phyloP scores from a whole-genome alignment of 2,797 vertebrate species.

The Syngnathus acus region DNA sequence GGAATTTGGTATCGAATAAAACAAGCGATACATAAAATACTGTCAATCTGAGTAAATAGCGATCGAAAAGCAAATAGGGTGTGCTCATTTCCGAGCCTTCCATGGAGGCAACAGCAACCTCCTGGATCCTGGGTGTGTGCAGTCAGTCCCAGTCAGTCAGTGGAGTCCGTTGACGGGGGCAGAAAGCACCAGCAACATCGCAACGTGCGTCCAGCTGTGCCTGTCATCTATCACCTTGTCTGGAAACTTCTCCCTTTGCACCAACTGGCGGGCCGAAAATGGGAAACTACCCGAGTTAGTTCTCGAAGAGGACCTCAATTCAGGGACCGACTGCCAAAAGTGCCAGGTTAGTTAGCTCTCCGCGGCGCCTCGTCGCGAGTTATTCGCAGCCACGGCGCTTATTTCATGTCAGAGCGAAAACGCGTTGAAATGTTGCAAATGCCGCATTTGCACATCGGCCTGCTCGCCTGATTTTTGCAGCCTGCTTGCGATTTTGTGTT shows the following conservation, averaged over 20 bases:
- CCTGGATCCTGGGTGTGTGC: slow-evolving; percentile 58
- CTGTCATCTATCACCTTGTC: slow-evolving; percentile 46
- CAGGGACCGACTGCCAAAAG: slow-evolving; percentile 40
- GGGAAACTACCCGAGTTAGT: slow-evolving; percentile 59
- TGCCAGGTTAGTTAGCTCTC: slow-evolving; percentile 59
- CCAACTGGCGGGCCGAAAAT: slow-evolving; percentile 37
- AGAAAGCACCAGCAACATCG: slow-evolving; percentile 43
- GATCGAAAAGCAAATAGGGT: background rate
- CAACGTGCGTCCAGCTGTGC: slow-evolving; percentile 33
- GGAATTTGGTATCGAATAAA: background rate
- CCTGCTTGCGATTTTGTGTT: background rate
- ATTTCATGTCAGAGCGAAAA: slow-evolving; percentile 14
- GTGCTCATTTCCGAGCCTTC: slow-evolving; percentile 31
- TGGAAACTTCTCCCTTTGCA: slow-evolving; percentile 27
- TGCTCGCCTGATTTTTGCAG: background rate
- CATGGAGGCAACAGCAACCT: slow-evolving; percentile 44
- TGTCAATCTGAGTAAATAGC: background rate
- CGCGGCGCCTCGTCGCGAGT: slow-evolving; percentile 16
- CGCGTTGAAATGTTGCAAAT: background rate
- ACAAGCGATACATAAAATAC: background rate
- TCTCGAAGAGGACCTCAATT: slow-evolving; percentile 40
- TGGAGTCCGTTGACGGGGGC: slow-evolving; percentile 23
- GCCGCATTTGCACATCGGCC: too few relatives aligned
- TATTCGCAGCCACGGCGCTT: slow-evolving; percentile 17
- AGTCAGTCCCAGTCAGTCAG: slow-evolving; percentile 13